Evolutionary conservation across 2,797 vertebrate genomes (phyloP).

Genomic region (Gallirallus australis): DNA sequence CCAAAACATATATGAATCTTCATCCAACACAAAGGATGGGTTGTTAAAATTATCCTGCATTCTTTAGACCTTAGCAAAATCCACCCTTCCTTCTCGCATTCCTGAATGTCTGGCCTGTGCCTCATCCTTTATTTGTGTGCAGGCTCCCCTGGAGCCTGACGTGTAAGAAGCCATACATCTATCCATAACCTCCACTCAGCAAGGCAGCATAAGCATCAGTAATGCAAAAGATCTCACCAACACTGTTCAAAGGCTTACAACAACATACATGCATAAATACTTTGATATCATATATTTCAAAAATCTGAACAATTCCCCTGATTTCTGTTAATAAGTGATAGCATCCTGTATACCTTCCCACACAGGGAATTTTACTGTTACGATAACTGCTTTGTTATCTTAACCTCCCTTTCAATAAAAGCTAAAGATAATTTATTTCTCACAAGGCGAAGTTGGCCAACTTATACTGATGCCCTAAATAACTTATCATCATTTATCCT

Average conservation of each 20-base stretch:
- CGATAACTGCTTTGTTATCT: constrained; percentile 18
- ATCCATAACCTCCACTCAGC: neutral
- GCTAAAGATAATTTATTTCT: constrained; percentile 17
- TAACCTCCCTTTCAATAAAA: constrained; percentile 15
- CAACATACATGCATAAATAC: neutral
- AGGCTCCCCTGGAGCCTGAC: neutral
- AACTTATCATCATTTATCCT: constrained; percentile 8
- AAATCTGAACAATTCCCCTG: neutral
- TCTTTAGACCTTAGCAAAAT: neutral
- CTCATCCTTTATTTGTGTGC: neutral
- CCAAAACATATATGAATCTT: neutral
- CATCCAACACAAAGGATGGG: neutral
- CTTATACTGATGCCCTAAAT: neutral
- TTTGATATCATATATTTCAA: neutral
- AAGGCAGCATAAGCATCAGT: neutral
- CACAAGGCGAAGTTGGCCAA: neutral
- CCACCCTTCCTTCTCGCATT: neutral
- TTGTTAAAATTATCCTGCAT: neutral
- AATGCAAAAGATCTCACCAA: neutral
- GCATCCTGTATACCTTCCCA: neutral
- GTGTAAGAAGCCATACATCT: neutral
- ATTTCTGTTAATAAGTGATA: neutral
- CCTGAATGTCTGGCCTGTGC: neutral
- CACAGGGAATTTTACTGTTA: neutral
- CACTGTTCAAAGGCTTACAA: neutral